Base-by-base conservation (phyloP, 2,888 invertebrate species). In the Norana najaformis region DNA sequence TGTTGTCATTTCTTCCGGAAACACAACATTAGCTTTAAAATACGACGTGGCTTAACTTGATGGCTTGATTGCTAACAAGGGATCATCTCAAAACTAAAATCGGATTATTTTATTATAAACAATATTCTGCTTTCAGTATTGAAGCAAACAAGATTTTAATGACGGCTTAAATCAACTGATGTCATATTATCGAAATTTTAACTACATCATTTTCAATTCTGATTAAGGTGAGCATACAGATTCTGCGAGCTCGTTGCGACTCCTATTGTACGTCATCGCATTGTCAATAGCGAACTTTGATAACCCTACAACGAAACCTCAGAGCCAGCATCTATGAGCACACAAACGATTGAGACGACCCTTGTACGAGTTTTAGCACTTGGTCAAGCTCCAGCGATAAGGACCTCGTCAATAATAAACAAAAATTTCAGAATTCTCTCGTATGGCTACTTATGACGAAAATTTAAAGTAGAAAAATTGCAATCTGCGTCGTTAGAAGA, bases 351-450 rank as follows among this genome's bases (percentile, higher is more conserved):
- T 69, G 69, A 69, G 69, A 69, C 69, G 69, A 69, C 69, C 69
- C 69, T 13, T 69, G 30, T 4, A 69, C 3, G 69, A 69, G 30
- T 69, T 69, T 30, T 69, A 69, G 8, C 30, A 69, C 69, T 69
- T 69, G 69, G 69, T 69, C 69, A 69, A n/a, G 69, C n/a, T 69
- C 8, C 69, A n/a, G 69, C 69, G 69, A 69, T 69, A 69, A 69
- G 8, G 69, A 69, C 69, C 69, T 69, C n/a, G 69, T 69, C 69
- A 69, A 69, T 69, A 69, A 69, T 69, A 69, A 69, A 69, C 69
- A 69, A n/a, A 69, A 3, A 69, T 69, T 47, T 69, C 69, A 6
- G 69, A 69, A 69, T n/a, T 69, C n/a, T 69, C 30, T 69, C 69
- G 69, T 69, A 69, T 69, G 69, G n/a, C n/a, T n/a, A n/a, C 69